These are phyloP conservation scores for Sphaeramia orbicularis DNA, from an alignment of 2,797 vertebrate species.

Conservation along the genomic window DNA sequence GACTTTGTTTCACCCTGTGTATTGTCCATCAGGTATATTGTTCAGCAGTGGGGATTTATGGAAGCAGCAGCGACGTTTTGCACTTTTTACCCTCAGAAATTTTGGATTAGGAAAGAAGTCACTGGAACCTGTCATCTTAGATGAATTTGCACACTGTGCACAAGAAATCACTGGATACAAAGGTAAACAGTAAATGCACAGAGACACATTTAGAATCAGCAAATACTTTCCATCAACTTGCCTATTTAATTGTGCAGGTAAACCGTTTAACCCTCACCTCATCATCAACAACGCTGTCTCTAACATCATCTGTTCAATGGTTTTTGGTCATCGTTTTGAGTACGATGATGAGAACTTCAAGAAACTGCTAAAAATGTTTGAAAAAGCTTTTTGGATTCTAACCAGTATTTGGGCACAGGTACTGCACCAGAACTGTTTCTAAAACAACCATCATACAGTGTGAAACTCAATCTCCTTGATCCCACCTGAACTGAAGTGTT, in stretches of 20 bases:
- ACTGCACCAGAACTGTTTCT: background rate
- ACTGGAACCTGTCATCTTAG: constrained; percentile 69
- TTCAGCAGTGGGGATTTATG: constrained; percentile 61
- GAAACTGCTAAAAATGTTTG: background rate
- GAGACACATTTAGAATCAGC: background rate
- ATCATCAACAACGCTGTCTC: constrained; percentile 70
- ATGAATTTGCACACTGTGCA: constrained; percentile 41
- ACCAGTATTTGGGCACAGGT: constrained; percentile 53
- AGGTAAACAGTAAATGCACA: background rate
- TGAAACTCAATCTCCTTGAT: too few species aligned
- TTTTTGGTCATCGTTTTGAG: constrained; percentile 85
- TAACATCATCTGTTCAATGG: constrained; percentile 85
- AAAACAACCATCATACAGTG: too few species aligned
- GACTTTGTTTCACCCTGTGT: too few species aligned
- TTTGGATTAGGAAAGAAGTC: too few species aligned
- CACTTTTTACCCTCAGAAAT: too few species aligned
- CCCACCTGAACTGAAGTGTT: background rate
- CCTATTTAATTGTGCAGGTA: constrained; percentile 58
- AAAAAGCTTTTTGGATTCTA: background rate
- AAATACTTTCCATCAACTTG: background rate
- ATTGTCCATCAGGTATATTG: too few species aligned
- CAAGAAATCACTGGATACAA: constrained; percentile 25
- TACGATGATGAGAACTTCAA: constrained; percentile 62
- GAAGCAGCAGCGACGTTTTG: too few species aligned
- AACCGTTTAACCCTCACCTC: constrained; percentile 81